These are phyloP conservation scores for Microplitis mediator DNA, from an alignment of 1,140 invertebrate genomes.

Conservation along the genomic window DNA sequence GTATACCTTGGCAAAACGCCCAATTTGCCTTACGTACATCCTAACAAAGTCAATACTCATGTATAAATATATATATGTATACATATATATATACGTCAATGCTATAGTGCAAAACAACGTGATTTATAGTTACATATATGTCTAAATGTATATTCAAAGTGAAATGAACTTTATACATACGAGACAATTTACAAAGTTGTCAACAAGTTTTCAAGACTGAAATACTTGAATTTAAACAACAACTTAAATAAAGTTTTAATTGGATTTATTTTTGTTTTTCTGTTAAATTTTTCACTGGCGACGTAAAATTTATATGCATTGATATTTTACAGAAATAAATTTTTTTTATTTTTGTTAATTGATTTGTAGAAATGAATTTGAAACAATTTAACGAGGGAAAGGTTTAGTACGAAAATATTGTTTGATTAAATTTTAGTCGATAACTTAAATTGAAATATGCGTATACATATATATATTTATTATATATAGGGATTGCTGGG, in stretches of 20 bases:
- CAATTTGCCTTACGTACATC: slow-evolving; percentile 24
- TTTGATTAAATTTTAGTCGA: neutral
- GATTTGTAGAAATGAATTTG: neutral
- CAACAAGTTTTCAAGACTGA: too few relatives aligned
- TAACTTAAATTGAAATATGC: neutral
- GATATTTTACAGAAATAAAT: too few relatives aligned
- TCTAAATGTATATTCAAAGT: neutral
- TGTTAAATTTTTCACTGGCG: too few relatives aligned
- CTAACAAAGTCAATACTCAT: slow-evolving; percentile 21
- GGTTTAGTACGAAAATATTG: too few relatives aligned
- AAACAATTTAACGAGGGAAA: too few relatives aligned
- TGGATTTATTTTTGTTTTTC: too few relatives aligned
- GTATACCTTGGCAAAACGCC: slow-evolving; percentile 47
- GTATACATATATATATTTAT: neutral
- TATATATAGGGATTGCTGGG: too few relatives aligned
- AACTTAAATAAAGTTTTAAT: too few relatives aligned
- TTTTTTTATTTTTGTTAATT: neutral
- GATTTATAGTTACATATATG: neutral
- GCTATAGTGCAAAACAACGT: neutral
- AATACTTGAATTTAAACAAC: too few relatives aligned
- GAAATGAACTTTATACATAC: too few relatives aligned
- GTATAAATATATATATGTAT: neutral
- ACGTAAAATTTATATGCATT: too few relatives aligned
- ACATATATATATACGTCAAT: neutral
- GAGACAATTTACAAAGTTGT: too few relatives aligned